phyloP scores from a whole-genome alignment of 2,888 invertebrate genomes.

The Perdita meconis region DNA sequence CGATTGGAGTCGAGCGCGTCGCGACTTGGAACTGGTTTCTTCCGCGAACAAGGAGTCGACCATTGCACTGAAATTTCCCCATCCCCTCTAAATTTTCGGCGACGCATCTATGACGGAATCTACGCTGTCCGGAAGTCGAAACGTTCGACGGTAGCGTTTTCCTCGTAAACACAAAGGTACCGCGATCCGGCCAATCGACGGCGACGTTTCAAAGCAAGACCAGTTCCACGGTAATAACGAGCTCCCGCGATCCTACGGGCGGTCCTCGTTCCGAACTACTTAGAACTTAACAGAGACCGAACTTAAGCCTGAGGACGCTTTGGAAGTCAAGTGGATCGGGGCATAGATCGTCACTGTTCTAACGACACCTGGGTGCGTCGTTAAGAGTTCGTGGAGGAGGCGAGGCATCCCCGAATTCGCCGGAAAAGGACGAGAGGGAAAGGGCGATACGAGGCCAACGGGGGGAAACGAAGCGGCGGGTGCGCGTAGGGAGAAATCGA shows the following conservation, averaged over 20 bases:
- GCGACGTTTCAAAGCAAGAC: background rate
- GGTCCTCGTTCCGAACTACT: constrained; percentile 49
- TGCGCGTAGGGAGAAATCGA: constrained; percentile 39
- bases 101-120: too few species aligned
- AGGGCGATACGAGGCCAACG: constrained; percentile 6
- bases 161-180: constrained; percentile 22
- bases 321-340: constrained; percentile 33
- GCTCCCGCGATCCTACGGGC: constrained; percentile 34
- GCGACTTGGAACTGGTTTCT: background rate
- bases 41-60: too few species aligned
- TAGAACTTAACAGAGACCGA: constrained; percentile 41
- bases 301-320: constrained; percentile 51
- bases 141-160: background rate
- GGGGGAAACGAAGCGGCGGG: constrained; percentile 8
- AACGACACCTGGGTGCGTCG: constrained; percentile 72
- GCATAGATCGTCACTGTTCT: constrained; percentile 60
- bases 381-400: constrained; percentile 60
- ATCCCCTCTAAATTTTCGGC: too few species aligned
- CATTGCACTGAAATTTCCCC: too few species aligned
- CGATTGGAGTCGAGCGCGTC: constrained; percentile 15
- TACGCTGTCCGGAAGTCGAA: too few species aligned
- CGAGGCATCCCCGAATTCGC: constrained; percentile 29
- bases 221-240: constrained; percentile 36
- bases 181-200: constrained; percentile 22
- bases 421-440: constrained; percentile 40